phyloP scores from a whole-genome alignment of 2,797 vertebrate species.

The Poeciliopsis infans region DNA sequence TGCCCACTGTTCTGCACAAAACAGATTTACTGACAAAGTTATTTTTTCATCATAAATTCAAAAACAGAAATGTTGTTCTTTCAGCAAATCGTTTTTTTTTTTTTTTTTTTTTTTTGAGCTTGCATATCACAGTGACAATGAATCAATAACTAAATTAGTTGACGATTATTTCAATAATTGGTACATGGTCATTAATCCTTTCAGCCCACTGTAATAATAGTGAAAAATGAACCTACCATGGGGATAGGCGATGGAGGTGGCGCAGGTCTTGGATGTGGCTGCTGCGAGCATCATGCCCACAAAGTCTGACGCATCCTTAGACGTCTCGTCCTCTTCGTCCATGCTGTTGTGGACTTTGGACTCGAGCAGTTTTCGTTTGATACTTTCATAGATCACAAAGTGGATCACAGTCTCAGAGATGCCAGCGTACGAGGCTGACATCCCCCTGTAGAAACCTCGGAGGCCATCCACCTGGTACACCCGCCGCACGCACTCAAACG shows the following conservation, averaged over 20 bases:
- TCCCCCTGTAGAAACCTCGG: conserved; percentile 96
- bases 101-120: too few relatives aligned
- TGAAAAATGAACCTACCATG: conserved; percentile 59
- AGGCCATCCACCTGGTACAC: conserved; percentile 93
- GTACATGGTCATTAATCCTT: too few relatives aligned
- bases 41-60: too few relatives aligned
- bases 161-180: too few relatives aligned
- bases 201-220: too few relatives aligned
- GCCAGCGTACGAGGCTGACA: conserved; percentile 98
- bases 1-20: too few relatives aligned
- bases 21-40: too few relatives aligned
- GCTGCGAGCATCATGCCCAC: conserved; percentile 98
- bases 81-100: too few relatives aligned
- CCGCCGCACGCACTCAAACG: conserved; percentile 90
- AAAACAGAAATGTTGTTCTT: too few relatives aligned
- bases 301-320: conserved; percentile 94
- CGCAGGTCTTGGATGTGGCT: conserved; percentile 97
- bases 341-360: conserved; percentile 85
- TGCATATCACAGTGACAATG: too few relatives aligned
- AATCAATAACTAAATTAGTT: too few relatives aligned
- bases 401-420: conserved; percentile 99
- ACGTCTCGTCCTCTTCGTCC: conserved; percentile 88
- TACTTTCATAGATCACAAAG: conserved; percentile 99
- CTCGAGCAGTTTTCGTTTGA: conserved; percentile 91
- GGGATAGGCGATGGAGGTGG: conserved; percentile 92